phyloP scores from a whole-genome alignment of 2,888 invertebrate species.

The Philhelius pedissequus region DNA sequence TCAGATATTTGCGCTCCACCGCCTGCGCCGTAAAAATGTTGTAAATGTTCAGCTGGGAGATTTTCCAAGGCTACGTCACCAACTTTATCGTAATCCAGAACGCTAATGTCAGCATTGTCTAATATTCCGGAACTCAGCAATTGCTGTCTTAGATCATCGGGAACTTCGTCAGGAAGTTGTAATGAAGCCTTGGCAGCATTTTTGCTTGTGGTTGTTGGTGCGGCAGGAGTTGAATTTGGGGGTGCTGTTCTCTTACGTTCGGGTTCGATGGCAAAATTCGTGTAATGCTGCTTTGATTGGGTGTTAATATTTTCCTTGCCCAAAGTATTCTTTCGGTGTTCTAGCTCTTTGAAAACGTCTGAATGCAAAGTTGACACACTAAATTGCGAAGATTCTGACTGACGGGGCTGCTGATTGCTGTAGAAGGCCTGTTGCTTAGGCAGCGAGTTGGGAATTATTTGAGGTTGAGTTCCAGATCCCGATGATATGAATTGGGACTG shows the following conservation, averaged over 20 bases:
- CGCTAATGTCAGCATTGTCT: slow-evolving; percentile 92
- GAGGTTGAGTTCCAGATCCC: slow-evolving; percentile 71
- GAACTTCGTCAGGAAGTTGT: slow-evolving; percentile 91
- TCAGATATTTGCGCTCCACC: slow-evolving; percentile 86
- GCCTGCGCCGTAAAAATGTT: slow-evolving; percentile 92
- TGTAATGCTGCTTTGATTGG: slow-evolving; percentile 42
- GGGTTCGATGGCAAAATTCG: not conserved
- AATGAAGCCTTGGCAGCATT: slow-evolving; percentile 76
- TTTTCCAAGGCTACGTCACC: slow-evolving; percentile 91
- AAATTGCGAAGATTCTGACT: slow-evolving; percentile 71
- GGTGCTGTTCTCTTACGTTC: not conserved
- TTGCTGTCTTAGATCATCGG: slow-evolving; percentile 91
- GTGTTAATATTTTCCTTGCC: slow-evolving; percentile 35
- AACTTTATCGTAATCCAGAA: slow-evolving; percentile 92
- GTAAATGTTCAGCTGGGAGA: slow-evolving; percentile 90
- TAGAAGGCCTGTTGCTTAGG: slow-evolving; percentile 72
- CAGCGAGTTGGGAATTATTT: slow-evolving; percentile 72
- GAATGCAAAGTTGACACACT: slow-evolving; percentile 78
- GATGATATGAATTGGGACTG: slow-evolving; percentile 47
- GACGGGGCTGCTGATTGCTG: slow-evolving; percentile 59
- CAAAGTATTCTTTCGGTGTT: slow-evolving; percentile 70
- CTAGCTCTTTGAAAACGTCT: slow-evolving; percentile 77
- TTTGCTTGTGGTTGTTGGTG: slow-evolving; percentile 64
- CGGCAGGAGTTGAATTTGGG: slow-evolving; percentile 43
- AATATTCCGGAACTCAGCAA: slow-evolving; percentile 91